Evolutionary conservation across 2,888 invertebrate genomes (phyloP), one percentile per base, ranked within the genome.

Genomic region (Lithophane leautieri): DNA sequence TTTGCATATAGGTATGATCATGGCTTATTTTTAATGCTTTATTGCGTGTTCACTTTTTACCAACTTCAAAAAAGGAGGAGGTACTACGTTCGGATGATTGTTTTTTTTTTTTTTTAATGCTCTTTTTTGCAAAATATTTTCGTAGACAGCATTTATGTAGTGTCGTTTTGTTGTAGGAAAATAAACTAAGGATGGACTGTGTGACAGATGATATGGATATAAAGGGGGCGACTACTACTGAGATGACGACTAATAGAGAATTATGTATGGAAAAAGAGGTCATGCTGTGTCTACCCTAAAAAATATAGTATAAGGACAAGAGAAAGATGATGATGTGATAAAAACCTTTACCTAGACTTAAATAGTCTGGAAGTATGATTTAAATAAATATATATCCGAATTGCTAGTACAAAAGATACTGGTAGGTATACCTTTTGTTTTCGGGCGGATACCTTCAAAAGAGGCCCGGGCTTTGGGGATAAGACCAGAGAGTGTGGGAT

Each of bases 21-120:
- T 8, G 11, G n/a, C n/a, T 50, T 60, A 42, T 52, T 73, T 50
- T 74, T 50, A 28, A 1, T 8, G 16, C 8, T 73, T 58, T 58
- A 47, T 74, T 74, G 22, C 28, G 28, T 44, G 61, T 61, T 44
- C 44, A 75, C 11, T 54, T 62, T 40, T 54, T 54, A 22, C n/a
- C n/a, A n/a, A n/a, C n/a, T n/a, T n/a, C n/a, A n/a, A n/a, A n/a
- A n/a, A n/a, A n/a, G n/a, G n/a, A n/a, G n/a, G n/a, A n/a, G n/a
- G n/a, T n/a, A n/a, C n/a, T n/a, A n/a, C n/a, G n/a, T n/a, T n/a
- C n/a, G n/a, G n/a, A n/a, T n/a, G n/a, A n/a, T n/a, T n/a, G n/a
- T n/a, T n/a, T n/a, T n/a, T n/a, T n/a, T n/a, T n/a, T n/a, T n/a
- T n/a, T n/a, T n/a, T n/a, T n/a, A n/a, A n/a, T 47, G 4, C 7